Evolutionary conservation across 2,888 invertebrate species (phyloP).

Genomic region (Melinaea menophilus): DNA sequence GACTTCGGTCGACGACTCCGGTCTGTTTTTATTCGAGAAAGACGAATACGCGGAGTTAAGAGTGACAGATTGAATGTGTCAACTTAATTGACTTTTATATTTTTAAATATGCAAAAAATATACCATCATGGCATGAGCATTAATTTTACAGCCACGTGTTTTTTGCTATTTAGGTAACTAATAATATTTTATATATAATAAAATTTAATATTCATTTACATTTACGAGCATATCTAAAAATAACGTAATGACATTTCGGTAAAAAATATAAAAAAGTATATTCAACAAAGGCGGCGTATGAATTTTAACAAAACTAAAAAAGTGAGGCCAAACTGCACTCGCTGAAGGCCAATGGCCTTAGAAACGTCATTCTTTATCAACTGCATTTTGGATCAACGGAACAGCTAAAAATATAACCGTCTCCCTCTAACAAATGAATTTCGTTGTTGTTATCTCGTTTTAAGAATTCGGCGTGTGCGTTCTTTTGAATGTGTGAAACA

Average conservation of each 20-base stretch:
- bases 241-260: not conserved
- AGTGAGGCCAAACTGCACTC: conserved; percentile 47
- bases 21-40: conserved; percentile 52
- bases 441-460: conserved; percentile 74
- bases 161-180: too few relatives aligned
- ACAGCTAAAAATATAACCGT: conserved; percentile 53
- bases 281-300: conserved; percentile 10
- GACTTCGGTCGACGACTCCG: conserved; percentile 62
- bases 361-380: conserved; percentile 76
- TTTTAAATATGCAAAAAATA: conserved; percentile 2
- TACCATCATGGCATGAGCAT: too few relatives aligned
- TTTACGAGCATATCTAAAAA: too few relatives aligned
- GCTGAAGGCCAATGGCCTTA: conserved; percentile 67
- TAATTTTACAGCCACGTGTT: too few relatives aligned
- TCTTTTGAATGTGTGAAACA: conserved; percentile 57
- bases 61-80: conserved; percentile 17
- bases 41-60: conserved; percentile 36
- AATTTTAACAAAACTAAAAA: conserved; percentile 38
- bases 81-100: conserved; percentile 7
- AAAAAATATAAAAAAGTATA: not conserved
- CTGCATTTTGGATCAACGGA: conserved; percentile 71
- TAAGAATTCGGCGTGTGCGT: conserved; percentile 62
- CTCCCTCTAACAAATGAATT: conserved; percentile 60
- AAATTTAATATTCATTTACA: too few relatives aligned
- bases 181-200: too few relatives aligned